Percentiles rank a stretch among this genome's conserved stretches.
These are phyloP conservation scores for Chaenocephalus aceratus DNA, from an alignment of 2,113 vertebrate genomes.

Conservation along the genomic window DNA sequence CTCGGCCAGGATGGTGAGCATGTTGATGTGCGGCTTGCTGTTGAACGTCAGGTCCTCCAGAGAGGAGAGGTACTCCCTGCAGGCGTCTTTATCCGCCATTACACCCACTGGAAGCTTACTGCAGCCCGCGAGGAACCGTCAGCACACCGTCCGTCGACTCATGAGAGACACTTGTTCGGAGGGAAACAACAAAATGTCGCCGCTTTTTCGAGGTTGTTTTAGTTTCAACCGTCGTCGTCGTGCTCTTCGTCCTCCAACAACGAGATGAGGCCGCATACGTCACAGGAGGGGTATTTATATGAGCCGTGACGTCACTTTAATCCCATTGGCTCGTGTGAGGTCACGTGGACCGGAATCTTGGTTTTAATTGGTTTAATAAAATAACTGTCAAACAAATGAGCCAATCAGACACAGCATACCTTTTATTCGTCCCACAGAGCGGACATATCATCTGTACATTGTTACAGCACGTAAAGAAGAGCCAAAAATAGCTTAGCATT, in stretches of 20 bases:
- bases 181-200: too few species aligned
- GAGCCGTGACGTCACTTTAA: neutral
- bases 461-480: too few species aligned
- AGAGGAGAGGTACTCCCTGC: conserved; percentile 96
- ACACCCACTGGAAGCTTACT: conserved; percentile 39
- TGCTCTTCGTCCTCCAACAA: too few species aligned
- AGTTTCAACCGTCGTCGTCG: neutral
- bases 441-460: too few species aligned
- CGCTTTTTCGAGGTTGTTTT: neutral
- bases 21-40: conserved; percentile 99
- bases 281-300: neutral
- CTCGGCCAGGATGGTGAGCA: conserved; percentile 99
- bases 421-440: too few species aligned
- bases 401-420: conserved; percentile 52
- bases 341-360: fast-evolving
- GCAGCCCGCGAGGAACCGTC: conserved; percentile 25
- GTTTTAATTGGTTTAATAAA: conserved; percentile 24
- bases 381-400: conserved; percentile 13
- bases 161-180: neutral
- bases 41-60: conserved; percentile 99
- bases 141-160: conserved; percentile 73
- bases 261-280: conserved; percentile 34
- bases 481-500: too few species aligned
- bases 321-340: conserved; percentile 51
- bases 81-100: conserved; percentile 92